phyloP scores from a whole-genome alignment of 2,888 invertebrate species.

The Pecten maximus region DNA sequence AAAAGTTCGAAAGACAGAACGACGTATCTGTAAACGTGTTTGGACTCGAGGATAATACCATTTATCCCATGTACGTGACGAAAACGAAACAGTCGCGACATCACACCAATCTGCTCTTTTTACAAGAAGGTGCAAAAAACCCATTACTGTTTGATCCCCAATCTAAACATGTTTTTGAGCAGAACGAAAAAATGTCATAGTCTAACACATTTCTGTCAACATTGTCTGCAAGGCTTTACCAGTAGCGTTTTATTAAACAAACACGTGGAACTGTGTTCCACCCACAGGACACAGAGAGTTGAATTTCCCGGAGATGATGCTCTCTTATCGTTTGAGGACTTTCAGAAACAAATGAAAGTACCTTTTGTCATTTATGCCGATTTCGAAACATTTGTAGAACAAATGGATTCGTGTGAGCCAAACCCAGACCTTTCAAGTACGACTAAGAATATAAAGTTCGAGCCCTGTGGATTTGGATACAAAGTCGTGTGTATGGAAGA shows the following conservation, averaged over 20 bases:
- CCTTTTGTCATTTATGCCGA: too few species aligned
- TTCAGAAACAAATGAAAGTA: too few species aligned
- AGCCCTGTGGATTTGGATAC: not conserved
- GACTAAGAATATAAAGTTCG: not conserved
- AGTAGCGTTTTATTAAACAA: not conserved
- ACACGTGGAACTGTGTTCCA: not conserved
- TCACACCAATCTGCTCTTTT: not conserved
- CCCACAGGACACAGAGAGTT: not conserved
- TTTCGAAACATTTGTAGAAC: too few species aligned
- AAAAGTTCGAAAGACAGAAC: conserved; percentile 55
- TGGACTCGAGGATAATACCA: too few species aligned
- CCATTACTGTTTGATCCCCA: not conserved
- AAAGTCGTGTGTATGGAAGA: too few species aligned
- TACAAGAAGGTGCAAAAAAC: too few species aligned
- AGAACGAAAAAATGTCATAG: not conserved
- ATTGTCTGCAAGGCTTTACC: too few species aligned
- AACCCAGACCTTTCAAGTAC: too few species aligned
- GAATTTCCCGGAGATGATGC: not conserved
- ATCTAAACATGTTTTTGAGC: not conserved
- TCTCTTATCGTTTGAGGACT: too few species aligned
- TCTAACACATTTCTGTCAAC: too few species aligned
- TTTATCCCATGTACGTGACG: not conserved
- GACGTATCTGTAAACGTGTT: conserved; percentile 53
- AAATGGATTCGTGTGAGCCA: not conserved
- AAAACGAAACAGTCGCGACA: not conserved